Conservation (phyloP, 2,797 vertebrate genomes). For the Hylomyscus alleni region DNA sequence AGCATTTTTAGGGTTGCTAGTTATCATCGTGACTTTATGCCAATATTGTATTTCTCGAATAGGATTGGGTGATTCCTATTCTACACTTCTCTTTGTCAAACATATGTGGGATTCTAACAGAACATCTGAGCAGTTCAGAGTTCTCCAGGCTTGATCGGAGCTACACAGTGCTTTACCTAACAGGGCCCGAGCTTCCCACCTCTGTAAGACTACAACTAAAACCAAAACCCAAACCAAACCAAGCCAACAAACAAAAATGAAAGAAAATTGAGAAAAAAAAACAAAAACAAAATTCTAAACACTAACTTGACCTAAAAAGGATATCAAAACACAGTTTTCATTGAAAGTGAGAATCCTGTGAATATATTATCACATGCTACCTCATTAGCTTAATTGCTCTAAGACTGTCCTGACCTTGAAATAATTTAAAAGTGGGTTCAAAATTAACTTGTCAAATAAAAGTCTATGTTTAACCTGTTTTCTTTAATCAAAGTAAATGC, state of each 20-base stretch:
- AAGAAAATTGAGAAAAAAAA: background rate
- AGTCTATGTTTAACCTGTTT: slow-evolving; percentile 28
- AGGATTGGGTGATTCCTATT: background rate
- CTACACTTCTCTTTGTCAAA: background rate
- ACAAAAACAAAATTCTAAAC: background rate
- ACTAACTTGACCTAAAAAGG: background rate
- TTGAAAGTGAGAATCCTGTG: background rate
- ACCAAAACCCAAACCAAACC: background rate
- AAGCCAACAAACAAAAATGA: background rate
- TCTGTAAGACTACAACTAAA: background rate
- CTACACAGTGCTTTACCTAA: background rate
- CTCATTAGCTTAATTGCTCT: slow-evolving; percentile 18
- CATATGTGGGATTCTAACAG: background rate
- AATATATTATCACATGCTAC: background rate
- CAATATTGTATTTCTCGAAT: background rate
- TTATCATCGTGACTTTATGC: background rate
- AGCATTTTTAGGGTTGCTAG: background rate
- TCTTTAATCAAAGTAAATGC: slow-evolving; percentile 15
- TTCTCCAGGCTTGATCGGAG: background rate
- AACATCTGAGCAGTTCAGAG: background rate
- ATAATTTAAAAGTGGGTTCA: slow-evolving; percentile 19
- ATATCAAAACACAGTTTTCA: background rate
- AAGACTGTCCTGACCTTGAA: background rate
- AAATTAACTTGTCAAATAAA: slow-evolving; percentile 41
- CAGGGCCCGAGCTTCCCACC: fast-evolving